Base-by-base conservation (phyloP, 2,797 vertebrate genomes). In the Loris lydekkerianus region DNA sequence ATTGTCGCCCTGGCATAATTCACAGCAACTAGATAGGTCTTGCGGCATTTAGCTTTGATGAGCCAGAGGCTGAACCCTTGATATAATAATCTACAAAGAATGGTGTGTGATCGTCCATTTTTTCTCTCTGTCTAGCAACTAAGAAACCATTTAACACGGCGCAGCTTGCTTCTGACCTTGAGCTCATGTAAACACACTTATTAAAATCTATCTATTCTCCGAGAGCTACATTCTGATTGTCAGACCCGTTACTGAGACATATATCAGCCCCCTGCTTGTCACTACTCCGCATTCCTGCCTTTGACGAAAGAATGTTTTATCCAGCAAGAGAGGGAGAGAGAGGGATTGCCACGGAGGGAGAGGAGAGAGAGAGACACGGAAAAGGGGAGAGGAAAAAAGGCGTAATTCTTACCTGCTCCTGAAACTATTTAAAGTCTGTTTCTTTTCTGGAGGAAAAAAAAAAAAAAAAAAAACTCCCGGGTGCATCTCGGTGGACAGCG, bases 11-110 rank as follows among this genome's bases (percentile, higher is more conserved):
- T 98, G 98, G 99, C 98, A 99, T 99, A 98, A 99, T 99, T 99
- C 99, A 98, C 99, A 98, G 98, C 98, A 99, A 99, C 99, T 99
- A 98, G 98, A 99, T 98, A 98, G 99, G 98, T 99, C 99, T 99
- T 99, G 99, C 99, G 99, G 99, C 99, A 99, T 99, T 99, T 99
- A 99, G 99, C 99, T 99, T 99, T 99, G 99, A 99, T 98, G 99
- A 99, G 99, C 99, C 98, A 98, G 98, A 99, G 98, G 98, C 98
- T 98, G 98, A 99, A 99, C 99, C 99, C 98, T 99, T 99, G 99
- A 99, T 99, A 99, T 99, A 98, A 98, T 98, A 99, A 99, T 98
- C 98, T 98, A 99, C 98, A 98, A 98, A 98, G 98, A 99, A 98
- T 98, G 98, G 99, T 98, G 98, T 98, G 98, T 98, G 98, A 98